A percentile compares a stretch with the other conserved stretches of the same genome.
Evolutionary conservation across 1,140 invertebrate species (phyloP).

Genomic region (Penaeus japonicus): DNA sequence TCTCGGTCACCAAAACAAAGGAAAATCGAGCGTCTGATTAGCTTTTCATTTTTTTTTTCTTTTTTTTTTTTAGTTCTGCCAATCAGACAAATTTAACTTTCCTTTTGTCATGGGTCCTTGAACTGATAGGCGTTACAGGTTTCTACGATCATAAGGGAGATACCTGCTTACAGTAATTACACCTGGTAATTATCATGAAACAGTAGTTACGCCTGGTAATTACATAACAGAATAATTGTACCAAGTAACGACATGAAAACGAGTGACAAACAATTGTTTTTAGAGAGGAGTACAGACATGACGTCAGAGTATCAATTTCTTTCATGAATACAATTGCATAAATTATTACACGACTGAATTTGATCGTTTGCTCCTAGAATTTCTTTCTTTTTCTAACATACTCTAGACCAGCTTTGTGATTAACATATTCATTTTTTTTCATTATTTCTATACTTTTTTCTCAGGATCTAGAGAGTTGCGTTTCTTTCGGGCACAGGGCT

Average conservation of each 20-base stretch:
- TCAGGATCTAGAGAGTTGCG: background rate
- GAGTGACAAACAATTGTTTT: background rate
- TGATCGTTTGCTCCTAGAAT: background rate
- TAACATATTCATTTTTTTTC: background rate
- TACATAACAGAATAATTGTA: background rate
- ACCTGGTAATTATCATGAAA: background rate
- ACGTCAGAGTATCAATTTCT: no score
- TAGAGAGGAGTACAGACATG: background rate
- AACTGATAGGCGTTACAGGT: background rate
- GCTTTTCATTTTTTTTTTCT: no score
- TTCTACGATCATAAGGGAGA: background rate
- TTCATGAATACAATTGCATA: no score
- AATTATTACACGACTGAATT: background rate
- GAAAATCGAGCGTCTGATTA: no score
- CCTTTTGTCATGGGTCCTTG: background rate
- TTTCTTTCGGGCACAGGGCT: background rate
- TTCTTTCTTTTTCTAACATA: background rate
- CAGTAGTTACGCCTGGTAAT: background rate
- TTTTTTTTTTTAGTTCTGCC: no score
- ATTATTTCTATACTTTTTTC: background rate
- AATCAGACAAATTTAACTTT: background rate
- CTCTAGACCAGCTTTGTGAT: background rate
- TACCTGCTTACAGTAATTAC: background rate
- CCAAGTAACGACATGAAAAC: background rate
- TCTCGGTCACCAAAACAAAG: no score